phyloP scores from a whole-genome alignment of 1,140 invertebrate species.

The Drosophila ironensis region DNA sequence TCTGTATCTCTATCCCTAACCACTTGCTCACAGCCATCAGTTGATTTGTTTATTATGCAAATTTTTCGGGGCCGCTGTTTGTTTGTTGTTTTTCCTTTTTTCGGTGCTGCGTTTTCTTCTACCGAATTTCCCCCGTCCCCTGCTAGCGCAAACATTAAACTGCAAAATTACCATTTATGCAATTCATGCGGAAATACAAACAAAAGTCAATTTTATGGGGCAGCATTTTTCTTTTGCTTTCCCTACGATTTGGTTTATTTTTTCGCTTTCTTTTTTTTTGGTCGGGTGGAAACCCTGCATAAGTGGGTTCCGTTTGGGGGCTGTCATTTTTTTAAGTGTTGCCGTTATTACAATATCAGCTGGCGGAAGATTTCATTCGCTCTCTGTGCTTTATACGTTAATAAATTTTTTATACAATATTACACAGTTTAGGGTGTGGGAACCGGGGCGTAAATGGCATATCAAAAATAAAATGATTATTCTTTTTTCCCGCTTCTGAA shows the following conservation, averaged over 20 bases:
- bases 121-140: slow-evolving; percentile 9
- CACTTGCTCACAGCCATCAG: slow-evolving; percentile 14
- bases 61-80: slow-evolving; percentile 44
- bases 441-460: slow-evolving; percentile 54
- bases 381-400: slow-evolving; percentile 53
- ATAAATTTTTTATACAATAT: slow-evolving; percentile 77
- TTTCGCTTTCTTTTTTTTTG: neutral
- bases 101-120: slow-evolving; percentile 17
- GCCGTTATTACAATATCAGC: slow-evolving; percentile 75
- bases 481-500: slow-evolving; percentile 36
- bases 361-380: slow-evolving; percentile 67
- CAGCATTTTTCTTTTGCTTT: slow-evolving; percentile 22
- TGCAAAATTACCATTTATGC: slow-evolving; percentile 80
- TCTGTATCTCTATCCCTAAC: neutral
- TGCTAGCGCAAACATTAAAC: slow-evolving; percentile 66
- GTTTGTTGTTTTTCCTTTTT: slow-evolving; percentile 39
- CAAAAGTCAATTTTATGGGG: slow-evolving; percentile 77
- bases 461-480: slow-evolving; percentile 77
- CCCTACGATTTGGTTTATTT: slow-evolving; percentile 12
- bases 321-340: slow-evolving; percentile 70
- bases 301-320: slow-evolving; percentile 11
- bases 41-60: slow-evolving; percentile 58
- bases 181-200: slow-evolving; percentile 80
- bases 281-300: too few relatives aligned
- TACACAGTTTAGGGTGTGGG: slow-evolving; percentile 61